Evolutionary conservation across 2,797 vertebrate species (phyloP).

Genomic region (Coregonus ussuriensis): DNA sequence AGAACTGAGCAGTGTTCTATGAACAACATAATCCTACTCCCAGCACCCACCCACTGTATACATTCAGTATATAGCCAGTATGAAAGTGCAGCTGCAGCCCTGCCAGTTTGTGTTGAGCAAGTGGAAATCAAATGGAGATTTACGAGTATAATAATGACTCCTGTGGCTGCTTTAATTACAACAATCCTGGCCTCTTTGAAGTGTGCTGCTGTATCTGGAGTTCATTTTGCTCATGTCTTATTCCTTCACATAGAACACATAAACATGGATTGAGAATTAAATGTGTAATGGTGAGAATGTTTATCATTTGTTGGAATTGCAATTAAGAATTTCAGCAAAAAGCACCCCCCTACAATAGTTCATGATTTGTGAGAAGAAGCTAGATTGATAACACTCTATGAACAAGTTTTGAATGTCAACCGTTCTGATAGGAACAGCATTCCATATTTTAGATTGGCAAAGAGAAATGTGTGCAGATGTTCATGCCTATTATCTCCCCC

Average conservation of each 20-base stretch:
- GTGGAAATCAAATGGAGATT: slow-evolving; percentile 68
- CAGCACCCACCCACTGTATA: no score
- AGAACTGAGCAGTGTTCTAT: no score
- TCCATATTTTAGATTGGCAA: slow-evolving; percentile 29
- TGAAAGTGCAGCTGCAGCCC: slow-evolving; percentile 36
- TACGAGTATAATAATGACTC: slow-evolving; percentile 73
- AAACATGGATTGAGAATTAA: slow-evolving; percentile 60
- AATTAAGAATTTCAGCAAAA: no score
- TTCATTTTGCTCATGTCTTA: slow-evolving; percentile 63
- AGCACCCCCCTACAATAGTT: no score
- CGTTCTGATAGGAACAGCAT: neutral
- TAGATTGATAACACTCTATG: neutral
- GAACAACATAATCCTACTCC: no score
- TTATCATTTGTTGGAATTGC: slow-evolving; percentile 7
- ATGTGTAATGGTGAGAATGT: slow-evolving; percentile 53
- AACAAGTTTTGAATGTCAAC: neutral
- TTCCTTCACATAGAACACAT: slow-evolving; percentile 59
- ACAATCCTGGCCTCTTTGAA: slow-evolving; percentile 53
- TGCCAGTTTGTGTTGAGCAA: slow-evolving; percentile 62
- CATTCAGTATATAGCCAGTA: slow-evolving; percentile 18
- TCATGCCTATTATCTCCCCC: slow-evolving; percentile 19
- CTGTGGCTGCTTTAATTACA: slow-evolving; percentile 71
- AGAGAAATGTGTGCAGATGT: slow-evolving; percentile 53
- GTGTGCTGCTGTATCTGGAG: slow-evolving; percentile 61
- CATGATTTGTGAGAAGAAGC: no score